These are phyloP conservation scores for Charadrius vociferus DNA, from an alignment of 2,113 vertebrate genomes.

Conservation along the genomic window DNA sequence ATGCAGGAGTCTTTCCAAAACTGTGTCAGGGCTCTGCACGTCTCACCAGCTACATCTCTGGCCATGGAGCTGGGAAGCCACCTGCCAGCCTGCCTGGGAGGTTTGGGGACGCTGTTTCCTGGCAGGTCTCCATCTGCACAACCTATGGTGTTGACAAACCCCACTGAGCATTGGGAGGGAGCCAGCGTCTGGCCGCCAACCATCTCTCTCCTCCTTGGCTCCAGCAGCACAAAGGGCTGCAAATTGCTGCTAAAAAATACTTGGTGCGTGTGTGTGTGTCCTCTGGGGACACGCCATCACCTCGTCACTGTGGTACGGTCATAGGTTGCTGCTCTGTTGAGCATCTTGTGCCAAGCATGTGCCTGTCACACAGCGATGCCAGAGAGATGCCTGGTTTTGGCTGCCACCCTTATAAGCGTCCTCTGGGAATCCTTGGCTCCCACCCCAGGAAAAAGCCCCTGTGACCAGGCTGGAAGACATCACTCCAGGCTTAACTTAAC, in stretches of 20 bases:
- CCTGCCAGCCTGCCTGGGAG: conserved; percentile 46
- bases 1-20: not conserved
- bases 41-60: not conserved
- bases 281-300: not conserved
- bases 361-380: not conserved
- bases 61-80: not conserved
- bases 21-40: not conserved
- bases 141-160: conserved; percentile 44
- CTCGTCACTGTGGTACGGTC: rapidly evolving
- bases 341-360: not conserved
- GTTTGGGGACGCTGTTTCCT: not conserved
- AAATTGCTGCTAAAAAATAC: not conserved
- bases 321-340: not conserved
- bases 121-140: conserved; percentile 33
- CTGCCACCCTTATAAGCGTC: not conserved
- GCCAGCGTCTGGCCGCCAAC: not conserved
- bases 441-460: not conserved
- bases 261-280: not conserved
- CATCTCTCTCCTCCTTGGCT: not conserved
- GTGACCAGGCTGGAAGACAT: not conserved
- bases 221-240: conserved; percentile 7
- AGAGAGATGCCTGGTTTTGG: not conserved
- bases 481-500: not conserved
- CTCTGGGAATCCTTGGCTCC: not conserved
- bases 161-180: conserved; percentile 8